Evolutionary conservation across 2,888 invertebrate species (phyloP).

Genomic region (Dynastes hyllus): DNA sequence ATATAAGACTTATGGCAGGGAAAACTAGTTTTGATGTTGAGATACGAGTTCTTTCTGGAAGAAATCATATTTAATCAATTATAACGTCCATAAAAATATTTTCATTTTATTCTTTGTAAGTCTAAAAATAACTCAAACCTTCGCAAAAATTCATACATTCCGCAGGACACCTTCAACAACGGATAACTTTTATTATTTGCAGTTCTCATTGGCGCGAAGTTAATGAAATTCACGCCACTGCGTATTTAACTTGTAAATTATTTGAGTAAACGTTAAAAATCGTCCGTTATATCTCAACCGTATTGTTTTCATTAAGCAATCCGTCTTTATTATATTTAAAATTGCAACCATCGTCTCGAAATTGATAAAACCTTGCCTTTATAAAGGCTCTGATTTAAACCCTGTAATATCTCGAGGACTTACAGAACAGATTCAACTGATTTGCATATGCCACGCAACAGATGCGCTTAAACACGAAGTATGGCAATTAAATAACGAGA

Average conservation of each 20-base stretch:
- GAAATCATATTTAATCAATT: no score
- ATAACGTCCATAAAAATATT: neutral
- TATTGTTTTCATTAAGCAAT: neutral
- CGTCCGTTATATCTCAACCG: neutral
- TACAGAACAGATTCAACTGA: neutral
- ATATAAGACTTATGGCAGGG: no score
- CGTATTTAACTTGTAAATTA: conserved; percentile 29
- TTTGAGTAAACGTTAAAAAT: neutral
- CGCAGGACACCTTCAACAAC: neutral
- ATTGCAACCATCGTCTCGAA: no score
- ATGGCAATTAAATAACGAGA: no score
- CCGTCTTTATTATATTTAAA: neutral
- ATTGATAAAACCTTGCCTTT: no score
- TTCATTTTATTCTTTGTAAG: neutral
- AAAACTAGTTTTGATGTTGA: no score
- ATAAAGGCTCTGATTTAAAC: no score
- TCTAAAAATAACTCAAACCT: conserved; percentile 3
- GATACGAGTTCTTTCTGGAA: no score
- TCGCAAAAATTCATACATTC: conserved; percentile 3
- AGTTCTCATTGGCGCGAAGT: neutral
- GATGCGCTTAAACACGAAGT: neutral
- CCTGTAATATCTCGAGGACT: no score
- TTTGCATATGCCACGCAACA: neutral
- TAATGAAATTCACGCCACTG: conserved; percentile 33
- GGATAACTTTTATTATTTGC: conserved; percentile 34